Base-by-base conservation (phyloP, 2,888 invertebrate genomes). In the Patella ulyssiponensis region DNA sequence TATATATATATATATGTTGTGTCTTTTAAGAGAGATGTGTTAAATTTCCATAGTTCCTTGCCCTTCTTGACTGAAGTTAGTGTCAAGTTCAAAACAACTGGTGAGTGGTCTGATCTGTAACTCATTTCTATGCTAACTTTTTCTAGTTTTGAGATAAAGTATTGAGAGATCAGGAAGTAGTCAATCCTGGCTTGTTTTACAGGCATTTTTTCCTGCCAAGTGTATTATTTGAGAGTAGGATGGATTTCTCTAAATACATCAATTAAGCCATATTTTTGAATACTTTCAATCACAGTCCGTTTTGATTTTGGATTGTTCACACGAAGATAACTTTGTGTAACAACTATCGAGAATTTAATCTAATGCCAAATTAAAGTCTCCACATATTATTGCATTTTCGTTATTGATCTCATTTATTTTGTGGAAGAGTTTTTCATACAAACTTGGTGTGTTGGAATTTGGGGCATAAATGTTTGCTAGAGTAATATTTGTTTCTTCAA, bases 41-140 rank as follows among this genome's bases (percentile, higher is more conserved):
- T 78, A 69, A 78, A 78, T 71, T 78, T 78, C 75, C 77, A 78
- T 12, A 78, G 23, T 1, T 71, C 75, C 15, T 23, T 71, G 17
- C 75, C 78, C 52, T 69, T 78, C 20, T 64, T 44, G 64, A 75
- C 54, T 9, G 71, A 52, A 52, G 71, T 71, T 14, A 75, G n/a
- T 51, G 64, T 64, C 15, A 73, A 17, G 7, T 64, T n/a, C 2
- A 64, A 15, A 17, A 64, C 20, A 17, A 64, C 20, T 11, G 64
- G 64, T 64, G 69, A 69, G 44, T 74, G 69, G 20, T 75, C 73
- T 27, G 75, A 69, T 17, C 69, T 58, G 14, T 75, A 75, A 23
- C 78, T 44, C 17, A 72, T n/a, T 11, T 74, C 44, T 20, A 71
- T 71, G 17, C 3, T 56, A 15, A 58, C 11, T 58, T 58, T 58